Evolutionary conservation across 2,797 vertebrate genomes (phyloP).

Genomic region (Sebastes miniatus): DNA sequence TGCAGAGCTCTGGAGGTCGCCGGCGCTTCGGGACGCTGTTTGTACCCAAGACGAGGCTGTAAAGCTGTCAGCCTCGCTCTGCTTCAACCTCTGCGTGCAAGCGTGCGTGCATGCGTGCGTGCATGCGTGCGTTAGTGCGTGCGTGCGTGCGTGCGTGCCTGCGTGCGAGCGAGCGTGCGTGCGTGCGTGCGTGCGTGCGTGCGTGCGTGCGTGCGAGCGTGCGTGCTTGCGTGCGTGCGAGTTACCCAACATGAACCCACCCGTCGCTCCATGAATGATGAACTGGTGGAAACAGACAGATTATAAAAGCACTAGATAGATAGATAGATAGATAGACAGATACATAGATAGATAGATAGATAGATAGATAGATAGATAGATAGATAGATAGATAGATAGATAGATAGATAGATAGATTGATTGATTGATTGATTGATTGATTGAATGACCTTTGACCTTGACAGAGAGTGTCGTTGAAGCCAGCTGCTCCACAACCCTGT

Average conservation of each 20-base stretch:
- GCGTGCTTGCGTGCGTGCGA: neutral
- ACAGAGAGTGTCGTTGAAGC: neutral
- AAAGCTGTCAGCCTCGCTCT: conserved; percentile 38
- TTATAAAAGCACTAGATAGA: conserved; percentile 3
- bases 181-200: neutral
- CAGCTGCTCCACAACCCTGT: neutral
- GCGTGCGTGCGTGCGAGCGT: neutral
- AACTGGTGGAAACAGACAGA: neutral
- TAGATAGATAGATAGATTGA: neutral
- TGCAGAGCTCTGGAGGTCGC: conserved; percentile 1
- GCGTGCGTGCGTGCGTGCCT: neutral
- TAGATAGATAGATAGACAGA: neutral
- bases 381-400: neutral
- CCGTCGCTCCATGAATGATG: neutral
- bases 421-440: conserved; percentile 2
- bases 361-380: neutral
- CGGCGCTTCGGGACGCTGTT: conserved; percentile 10
- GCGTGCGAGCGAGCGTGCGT: neutral
- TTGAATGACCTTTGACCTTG: conserved; percentile 1
- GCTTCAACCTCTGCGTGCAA: neutral
- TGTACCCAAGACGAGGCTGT: conserved; percentile 27
- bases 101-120: neutral
- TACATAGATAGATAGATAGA: neutral
- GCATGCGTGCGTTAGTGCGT: neutral
- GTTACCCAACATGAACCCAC: conserved; percentile 26